Evolutionary conservation across 1,140 invertebrate species (phyloP).

Genomic region (Anagrus nilaparvatae): DNA sequence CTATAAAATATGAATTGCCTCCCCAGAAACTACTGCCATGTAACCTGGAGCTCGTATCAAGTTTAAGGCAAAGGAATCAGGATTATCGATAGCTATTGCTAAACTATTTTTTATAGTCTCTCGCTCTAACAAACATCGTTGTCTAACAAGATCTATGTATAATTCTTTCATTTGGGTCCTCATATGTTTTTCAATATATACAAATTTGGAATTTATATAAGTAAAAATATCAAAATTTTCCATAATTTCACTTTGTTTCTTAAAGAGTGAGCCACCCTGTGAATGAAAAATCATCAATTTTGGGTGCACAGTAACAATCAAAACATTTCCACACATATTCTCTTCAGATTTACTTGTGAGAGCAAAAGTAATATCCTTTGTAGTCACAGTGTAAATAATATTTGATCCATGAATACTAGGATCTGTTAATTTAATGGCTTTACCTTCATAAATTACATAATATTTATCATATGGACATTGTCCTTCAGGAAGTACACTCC

Average conservation of each 20-base stretch:
- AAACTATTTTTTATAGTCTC: conserved; percentile 9
- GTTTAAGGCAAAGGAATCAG: conserved; percentile 14
- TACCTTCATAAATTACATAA: conserved; percentile 3
- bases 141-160: conserved; percentile 3
- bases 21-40: conserved; percentile 10
- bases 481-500: conserved; percentile 3
- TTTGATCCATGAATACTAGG: background rate
- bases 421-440: background rate
- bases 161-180: conserved; percentile 4
- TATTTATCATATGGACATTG: background rate
- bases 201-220: conserved; percentile 13
- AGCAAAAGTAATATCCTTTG: conserved; percentile 5
- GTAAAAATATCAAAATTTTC: conserved; percentile 12
- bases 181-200: conserved; percentile 4
- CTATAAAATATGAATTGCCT: conserved; percentile 15
- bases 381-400: background rate
- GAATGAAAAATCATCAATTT: conserved; percentile 5
- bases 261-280: background rate
- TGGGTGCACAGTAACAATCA: conserved; percentile 12
- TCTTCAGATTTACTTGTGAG: background rate
- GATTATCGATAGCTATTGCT: conserved; percentile 2
- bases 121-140: conserved; percentile 8
- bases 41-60: conserved; percentile 9
- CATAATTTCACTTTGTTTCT: background rate
- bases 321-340: background rate